Conservation (phyloP, 2,113 vertebrate species). For the Tinamus guttatus region DNA sequence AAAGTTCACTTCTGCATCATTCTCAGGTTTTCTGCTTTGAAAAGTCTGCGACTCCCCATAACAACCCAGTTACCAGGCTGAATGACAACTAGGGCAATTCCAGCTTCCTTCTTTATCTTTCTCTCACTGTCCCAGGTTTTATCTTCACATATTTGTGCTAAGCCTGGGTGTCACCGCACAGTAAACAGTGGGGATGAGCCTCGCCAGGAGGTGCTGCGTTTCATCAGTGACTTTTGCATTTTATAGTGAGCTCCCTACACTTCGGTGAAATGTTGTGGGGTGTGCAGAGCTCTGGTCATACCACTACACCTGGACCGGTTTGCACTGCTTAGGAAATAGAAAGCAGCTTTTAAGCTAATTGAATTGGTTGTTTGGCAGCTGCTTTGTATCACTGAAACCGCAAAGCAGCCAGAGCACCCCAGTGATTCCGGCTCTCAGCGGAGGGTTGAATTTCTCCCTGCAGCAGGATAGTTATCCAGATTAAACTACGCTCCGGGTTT, state of each 20-base stretch:
- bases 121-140: background rate
- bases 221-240: background rate
- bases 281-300: background rate
- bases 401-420: background rate
- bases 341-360: background rate
- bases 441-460: background rate
- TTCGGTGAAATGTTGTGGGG: background rate
- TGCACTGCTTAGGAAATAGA: accelerated
- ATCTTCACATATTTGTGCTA: background rate
- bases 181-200: accelerated
- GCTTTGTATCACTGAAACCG: background rate
- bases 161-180: background rate
- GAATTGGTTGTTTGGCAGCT: background rate
- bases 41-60: background rate
- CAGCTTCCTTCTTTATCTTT: background rate
- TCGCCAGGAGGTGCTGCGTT: background rate
- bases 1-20: background rate
- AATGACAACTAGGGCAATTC: background rate
- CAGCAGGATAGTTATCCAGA: background rate
- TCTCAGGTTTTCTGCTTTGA: background rate
- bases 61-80: background rate
- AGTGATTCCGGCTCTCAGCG: background rate
- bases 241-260: accelerated
- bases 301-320: background rate
- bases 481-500: background rate